These are phyloP conservation scores for Dasypus novemcinctus DNA, from an alignment of 2,113 vertebrate species.

Conservation along the genomic window DNA sequence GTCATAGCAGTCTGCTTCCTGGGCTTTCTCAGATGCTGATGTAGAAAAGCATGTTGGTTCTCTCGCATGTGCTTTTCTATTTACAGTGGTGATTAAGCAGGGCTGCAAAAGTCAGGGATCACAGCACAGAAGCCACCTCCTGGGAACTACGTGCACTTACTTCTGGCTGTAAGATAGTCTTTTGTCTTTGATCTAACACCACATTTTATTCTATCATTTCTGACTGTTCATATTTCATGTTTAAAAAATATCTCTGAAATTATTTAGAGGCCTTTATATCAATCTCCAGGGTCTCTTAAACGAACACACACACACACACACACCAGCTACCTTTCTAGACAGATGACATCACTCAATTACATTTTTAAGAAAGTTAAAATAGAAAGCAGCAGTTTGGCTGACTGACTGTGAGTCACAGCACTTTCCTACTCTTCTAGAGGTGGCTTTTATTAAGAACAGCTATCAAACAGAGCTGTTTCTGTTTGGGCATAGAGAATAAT, in stretches of 20 bases:
- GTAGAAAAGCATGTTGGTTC: neutral
- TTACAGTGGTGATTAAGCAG: neutral
- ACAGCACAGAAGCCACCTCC: neutral
- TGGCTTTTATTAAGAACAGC: neutral
- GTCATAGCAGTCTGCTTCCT: neutral
- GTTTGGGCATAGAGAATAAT: neutral
- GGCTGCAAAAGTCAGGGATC: too few species aligned
- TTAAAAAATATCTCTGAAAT: neutral
- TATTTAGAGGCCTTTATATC: neutral
- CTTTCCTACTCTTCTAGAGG: slow-evolving; percentile 33
- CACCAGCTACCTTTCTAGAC: neutral
- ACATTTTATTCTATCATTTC: neutral
- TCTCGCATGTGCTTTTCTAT: neutral
- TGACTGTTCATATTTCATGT: neutral
- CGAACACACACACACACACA: neutral
- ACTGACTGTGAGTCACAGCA: neutral
- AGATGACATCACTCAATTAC: slow-evolving; percentile 13
- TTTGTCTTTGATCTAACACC: neutral
- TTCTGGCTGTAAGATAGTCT: neutral
- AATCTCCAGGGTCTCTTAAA: neutral
- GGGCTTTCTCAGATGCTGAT: neutral
- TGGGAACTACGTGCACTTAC: neutral
- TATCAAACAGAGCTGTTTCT: slow-evolving; percentile 39
- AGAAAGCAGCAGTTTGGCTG: neutral
- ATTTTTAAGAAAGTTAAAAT: neutral